Conservation (phyloP, 2,888 invertebrate species). For the Oligia fasciuncula region DNA sequence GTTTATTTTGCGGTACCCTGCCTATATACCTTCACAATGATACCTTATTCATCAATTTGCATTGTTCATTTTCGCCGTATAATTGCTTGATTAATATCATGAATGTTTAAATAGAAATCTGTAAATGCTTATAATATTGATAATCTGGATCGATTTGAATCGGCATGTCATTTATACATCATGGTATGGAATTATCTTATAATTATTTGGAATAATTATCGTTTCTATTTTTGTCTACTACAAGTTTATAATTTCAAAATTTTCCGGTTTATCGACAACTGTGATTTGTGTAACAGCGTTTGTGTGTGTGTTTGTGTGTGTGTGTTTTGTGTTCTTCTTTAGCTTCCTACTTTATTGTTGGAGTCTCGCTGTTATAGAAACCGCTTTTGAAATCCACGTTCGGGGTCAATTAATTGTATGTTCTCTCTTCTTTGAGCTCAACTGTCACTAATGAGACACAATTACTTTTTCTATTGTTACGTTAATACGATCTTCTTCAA, state of each 20-base stretch:
- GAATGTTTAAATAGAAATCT: conserved; percentile 57
- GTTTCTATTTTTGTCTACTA: not conserved
- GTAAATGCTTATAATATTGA: conserved; percentile 53
- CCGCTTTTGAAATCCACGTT: not conserved
- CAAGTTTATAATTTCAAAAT: rapidly evolving
- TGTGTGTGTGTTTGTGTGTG: too few species aligned
- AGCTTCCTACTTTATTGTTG: not conserved
- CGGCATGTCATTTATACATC: conserved; percentile 18
- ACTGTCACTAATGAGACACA: too few species aligned
- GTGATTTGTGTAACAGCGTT: not conserved
- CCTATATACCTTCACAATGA: conserved; percentile 68
- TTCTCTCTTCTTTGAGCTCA: not conserved
- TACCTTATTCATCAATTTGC: conserved; percentile 78
- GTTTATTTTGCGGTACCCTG: conserved; percentile 70
- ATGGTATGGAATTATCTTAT: not conserved
- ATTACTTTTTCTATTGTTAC: too few species aligned
- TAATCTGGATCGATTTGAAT: conserved; percentile 46
- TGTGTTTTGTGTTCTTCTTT: too few species aligned
- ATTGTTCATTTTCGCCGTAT: conserved; percentile 72
- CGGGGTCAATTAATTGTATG: not conserved
- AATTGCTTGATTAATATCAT: conserved; percentile 71
- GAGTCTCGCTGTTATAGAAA: too few species aligned
- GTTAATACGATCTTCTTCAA: not conserved
- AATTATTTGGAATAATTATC: not conserved
- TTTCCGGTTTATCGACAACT: not conserved